These are phyloP conservation scores for Drosophila meridiana DNA, from an alignment of 2,888 invertebrate genomes.

Conservation along the genomic window DNA sequence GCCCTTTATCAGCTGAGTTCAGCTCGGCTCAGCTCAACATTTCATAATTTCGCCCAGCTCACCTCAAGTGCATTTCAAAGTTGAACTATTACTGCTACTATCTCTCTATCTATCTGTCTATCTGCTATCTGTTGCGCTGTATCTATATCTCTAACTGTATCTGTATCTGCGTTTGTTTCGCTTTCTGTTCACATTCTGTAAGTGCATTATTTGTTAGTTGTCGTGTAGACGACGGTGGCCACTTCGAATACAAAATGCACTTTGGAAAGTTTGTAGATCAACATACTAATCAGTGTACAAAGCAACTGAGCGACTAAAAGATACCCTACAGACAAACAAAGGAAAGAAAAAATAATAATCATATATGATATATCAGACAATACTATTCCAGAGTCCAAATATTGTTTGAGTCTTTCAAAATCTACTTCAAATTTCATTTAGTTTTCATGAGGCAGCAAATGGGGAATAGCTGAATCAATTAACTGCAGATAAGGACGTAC, in stretches of 20 bases:
- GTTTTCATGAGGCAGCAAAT: no score
- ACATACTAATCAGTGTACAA: conserved; percentile 4
- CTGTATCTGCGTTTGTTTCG: conserved; percentile 23
- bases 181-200: conserved; percentile 47
- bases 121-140: conserved; percentile 42
- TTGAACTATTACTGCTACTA: conserved; percentile 28
- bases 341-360: not conserved
- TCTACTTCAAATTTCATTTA: no score
- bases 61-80: conserved; percentile 74
- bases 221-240: conserved; percentile 62
- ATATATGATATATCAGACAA: no score
- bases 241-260: conserved; percentile 71
- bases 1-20: not conserved
- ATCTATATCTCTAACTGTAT: conserved; percentile 43
- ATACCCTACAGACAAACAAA: not conserved
- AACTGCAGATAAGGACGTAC: no score
- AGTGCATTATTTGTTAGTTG: conserved; percentile 71
- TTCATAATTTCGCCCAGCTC: conserved; percentile 27
- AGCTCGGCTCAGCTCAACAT: conserved; percentile 12
- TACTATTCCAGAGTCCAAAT: no score
- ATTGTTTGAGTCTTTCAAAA: no score
- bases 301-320: not conserved
- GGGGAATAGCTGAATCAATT: no score
- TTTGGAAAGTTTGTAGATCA: conserved; percentile 67
- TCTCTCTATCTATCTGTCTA: conserved; percentile 4